Conservation (phyloP, 2,797 vertebrate genomes). For the Vultur gryphus region DNA sequence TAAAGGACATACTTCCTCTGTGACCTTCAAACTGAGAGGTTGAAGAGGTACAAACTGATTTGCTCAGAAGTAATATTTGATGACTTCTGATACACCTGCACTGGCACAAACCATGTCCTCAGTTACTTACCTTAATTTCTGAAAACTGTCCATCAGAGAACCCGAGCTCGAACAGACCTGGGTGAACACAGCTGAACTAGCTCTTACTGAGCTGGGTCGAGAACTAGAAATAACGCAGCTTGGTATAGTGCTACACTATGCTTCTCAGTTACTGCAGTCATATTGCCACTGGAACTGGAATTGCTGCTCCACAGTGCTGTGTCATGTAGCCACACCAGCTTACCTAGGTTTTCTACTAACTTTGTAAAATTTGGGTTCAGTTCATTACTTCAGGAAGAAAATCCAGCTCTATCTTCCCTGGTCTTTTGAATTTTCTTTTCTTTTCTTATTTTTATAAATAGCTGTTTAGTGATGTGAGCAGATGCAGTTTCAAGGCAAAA, state of each 20-base stretch:
- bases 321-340: not conserved
- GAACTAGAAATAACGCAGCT: not conserved
- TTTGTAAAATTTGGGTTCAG: not conserved
- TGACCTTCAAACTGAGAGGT: not conserved
- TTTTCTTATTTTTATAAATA: not conserved
- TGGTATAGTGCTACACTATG: accelerated
- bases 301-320: not conserved
- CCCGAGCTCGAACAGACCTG: not conserved
- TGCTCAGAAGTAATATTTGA: not conserved
- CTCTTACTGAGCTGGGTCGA: not conserved
- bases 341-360: not conserved
- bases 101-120: not conserved
- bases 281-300: not conserved
- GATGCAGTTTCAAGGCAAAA: not conserved
- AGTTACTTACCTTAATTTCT: not conserved
- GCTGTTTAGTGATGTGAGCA: not conserved
- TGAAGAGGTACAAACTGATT: not conserved
- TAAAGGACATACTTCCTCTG: not conserved
- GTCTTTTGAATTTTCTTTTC: not conserved
- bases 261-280: not conserved
- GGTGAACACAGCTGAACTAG: not conserved
- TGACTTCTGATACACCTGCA: not conserved
- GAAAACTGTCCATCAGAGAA: not conserved
- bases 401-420: not conserved
- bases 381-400: not conserved